phyloP scores from a whole-genome alignment of 2,797 vertebrate species.

The Anomalospiza imberbis region DNA sequence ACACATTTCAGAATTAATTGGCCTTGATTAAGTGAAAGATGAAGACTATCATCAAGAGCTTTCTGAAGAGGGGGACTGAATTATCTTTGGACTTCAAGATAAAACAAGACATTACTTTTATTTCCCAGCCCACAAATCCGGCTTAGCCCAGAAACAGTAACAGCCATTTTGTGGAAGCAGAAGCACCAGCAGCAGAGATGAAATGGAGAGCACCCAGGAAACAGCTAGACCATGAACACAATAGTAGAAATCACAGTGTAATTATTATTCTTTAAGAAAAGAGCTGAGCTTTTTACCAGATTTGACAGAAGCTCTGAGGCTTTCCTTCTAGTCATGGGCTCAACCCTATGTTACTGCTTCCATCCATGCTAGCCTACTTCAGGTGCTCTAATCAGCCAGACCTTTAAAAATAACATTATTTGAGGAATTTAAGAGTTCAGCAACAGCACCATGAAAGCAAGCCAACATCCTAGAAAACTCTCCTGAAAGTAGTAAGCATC shows the following conservation, averaged over 20 bases:
- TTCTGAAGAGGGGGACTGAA: conserved; percentile 43
- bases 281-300: not conserved
- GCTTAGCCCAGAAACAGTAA: conserved; percentile 35
- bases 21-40: conserved; percentile 61
- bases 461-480: not conserved
- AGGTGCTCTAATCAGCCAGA: not conserved
- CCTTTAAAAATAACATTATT: not conserved
- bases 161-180: not conserved
- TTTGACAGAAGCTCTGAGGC: not conserved
- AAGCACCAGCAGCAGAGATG: not conserved
- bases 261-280: not conserved
- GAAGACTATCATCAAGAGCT: conserved; percentile 55
- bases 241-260: not conserved
- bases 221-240: not conserved
- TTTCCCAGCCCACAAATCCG: not conserved
- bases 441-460: not conserved
- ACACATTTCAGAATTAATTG: conserved; percentile 52
- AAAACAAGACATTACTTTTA: conserved; percentile 49
- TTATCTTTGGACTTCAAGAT: conserved; percentile 29
- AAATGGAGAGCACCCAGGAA: not conserved
- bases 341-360: not conserved
- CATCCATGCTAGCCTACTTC: not conserved
- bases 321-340: not conserved
- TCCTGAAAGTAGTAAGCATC: not conserved
- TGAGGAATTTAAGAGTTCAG: not conserved